A percentile compares a stretch with the other conserved stretches of the same genome.
phyloP scores from a whole-genome alignment of 2,113 vertebrate species.

The Heterocephalus glaber region DNA sequence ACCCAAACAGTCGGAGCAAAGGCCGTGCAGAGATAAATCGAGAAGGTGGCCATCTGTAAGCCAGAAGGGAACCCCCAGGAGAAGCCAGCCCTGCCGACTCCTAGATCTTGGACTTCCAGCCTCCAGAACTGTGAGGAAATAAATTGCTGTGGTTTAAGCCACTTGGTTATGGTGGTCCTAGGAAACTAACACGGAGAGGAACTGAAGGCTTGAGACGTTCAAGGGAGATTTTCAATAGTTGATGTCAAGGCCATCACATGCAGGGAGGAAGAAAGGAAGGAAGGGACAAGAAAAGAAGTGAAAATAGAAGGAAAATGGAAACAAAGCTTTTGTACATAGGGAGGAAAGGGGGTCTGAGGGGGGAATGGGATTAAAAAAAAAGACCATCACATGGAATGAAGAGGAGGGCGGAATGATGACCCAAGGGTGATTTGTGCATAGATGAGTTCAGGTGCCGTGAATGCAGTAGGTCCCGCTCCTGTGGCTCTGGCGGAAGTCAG shows the following conservation, averaged over 20 bases:
- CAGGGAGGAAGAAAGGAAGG: no score
- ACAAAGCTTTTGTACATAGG: no score
- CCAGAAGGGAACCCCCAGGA: neutral
- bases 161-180: neutral
- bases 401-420: neutral
- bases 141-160: neutral
- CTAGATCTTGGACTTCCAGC: neutral
- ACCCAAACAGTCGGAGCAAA: neutral
- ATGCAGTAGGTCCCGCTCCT: neutral
- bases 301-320: no score
- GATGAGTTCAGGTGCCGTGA: neutral
- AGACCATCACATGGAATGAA: neutral
- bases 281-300: no score
- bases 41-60: neutral
- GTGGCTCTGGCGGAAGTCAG: neutral
- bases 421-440: neutral
- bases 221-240: no score
- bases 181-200: neutral
- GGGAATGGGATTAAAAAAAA: no score
- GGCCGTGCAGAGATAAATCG: no score
- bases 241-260: no score
- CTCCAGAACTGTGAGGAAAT: neutral
- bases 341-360: no score
- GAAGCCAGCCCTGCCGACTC: neutral
- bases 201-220: neutral